These are phyloP conservation scores for Anoplopoma fimbria DNA, from an alignment of 2,113 vertebrate species.

Conservation along the genomic window DNA sequence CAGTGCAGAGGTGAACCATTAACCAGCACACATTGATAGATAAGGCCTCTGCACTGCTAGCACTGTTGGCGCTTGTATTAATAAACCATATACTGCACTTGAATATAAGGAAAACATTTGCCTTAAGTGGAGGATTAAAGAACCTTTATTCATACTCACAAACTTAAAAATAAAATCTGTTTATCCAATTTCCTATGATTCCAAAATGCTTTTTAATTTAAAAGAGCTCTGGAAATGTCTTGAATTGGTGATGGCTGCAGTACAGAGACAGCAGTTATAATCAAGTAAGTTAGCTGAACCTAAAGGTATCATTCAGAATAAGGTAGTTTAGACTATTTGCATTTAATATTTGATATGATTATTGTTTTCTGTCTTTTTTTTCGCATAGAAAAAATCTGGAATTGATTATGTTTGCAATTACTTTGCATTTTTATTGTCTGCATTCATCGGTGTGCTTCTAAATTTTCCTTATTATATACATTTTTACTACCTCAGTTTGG, in stretches of 20 bases:
- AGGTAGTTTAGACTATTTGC: neutral
- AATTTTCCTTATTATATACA: neutral
- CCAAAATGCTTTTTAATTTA: neutral
- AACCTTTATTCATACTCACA: neutral
- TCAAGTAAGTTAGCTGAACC: neutral
- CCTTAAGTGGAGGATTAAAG: neutral
- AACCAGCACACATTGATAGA: neutral
- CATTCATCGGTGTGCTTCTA: neutral
- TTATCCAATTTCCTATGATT: neutral
- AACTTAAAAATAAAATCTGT: neutral
- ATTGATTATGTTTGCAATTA: neutral
- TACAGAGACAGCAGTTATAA: neutral
- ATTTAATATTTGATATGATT: neutral
- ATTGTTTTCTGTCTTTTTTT: neutral
- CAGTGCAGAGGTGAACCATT: slow-evolving; percentile 41
- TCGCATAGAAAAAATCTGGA: neutral
- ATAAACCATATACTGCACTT: too few relatives aligned
- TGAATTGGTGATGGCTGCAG: neutral
- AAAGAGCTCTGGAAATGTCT: neutral
- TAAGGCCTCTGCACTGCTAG: neutral
- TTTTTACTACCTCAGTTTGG: neutral
- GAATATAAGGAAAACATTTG: neutral
- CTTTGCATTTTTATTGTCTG: neutral
- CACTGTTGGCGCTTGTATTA: neutral
- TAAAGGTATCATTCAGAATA: neutral